Conservation (phyloP, 1,140 invertebrate species). For the Hyposmocoma kahamanoa region DNA sequence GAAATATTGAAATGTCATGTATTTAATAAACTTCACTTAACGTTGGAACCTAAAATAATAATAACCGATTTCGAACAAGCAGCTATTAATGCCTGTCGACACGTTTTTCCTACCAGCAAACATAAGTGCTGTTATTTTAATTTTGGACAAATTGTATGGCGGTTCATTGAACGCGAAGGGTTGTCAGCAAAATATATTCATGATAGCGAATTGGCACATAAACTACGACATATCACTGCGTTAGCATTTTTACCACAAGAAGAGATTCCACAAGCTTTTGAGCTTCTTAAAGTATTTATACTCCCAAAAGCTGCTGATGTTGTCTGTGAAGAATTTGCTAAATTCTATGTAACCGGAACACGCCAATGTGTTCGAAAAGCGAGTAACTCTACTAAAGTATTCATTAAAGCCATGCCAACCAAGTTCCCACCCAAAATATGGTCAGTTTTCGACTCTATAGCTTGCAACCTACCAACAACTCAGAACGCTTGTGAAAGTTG, state of each 20-base stretch:
- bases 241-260: background rate
- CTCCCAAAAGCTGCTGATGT: background rate
- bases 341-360: background rate
- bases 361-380: background rate
- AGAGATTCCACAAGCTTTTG: background rate
- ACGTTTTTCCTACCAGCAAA: background rate
- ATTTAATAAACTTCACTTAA: background rate
- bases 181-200: background rate
- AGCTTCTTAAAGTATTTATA: background rate
- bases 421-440: background rate
- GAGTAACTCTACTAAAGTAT: background rate
- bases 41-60: background rate
- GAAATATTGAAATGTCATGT: background rate
- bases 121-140: constrained; percentile 7
- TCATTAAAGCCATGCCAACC: background rate
- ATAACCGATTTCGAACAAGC: constrained; percentile 2
- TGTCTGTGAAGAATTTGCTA: background rate
- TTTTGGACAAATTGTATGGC: constrained; percentile 1
- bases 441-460: background rate
- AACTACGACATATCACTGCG: background rate
- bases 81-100: background rate
- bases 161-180: background rate
- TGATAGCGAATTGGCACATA: background rate
- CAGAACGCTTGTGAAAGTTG: constrained; percentile 3
- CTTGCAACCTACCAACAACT: background rate